These are phyloP conservation scores for Probaryconus sp. DNA, from an alignment of 1,140 invertebrate genomes.

Conservation along the genomic window DNA sequence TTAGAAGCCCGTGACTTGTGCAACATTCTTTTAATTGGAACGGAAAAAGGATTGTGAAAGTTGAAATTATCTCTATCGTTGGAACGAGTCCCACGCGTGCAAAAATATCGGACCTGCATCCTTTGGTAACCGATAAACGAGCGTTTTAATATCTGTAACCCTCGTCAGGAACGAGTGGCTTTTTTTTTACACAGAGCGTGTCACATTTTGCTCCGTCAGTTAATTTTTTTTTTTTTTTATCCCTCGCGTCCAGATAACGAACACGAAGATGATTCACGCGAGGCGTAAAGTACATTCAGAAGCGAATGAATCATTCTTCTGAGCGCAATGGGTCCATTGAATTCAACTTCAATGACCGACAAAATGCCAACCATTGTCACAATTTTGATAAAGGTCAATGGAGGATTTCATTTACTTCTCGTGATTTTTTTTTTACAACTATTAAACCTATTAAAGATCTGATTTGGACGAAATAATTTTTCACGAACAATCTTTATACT, in stretches of 20 bases:
- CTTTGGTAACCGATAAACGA: too few relatives aligned
- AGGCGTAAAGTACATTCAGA: slow-evolving; percentile 4
- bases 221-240: slow-evolving; percentile 5
- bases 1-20: too few relatives aligned
- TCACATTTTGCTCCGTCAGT: slow-evolving; percentile 3
- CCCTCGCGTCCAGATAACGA: slow-evolving; percentile 4
- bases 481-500: too few relatives aligned
- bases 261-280: slow-evolving; percentile 14
- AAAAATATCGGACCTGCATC: too few relatives aligned
- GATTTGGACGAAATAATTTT: too few relatives aligned
- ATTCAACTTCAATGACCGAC: slow-evolving; percentile 22
- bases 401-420: too few relatives aligned
- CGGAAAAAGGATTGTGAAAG: too few relatives aligned
- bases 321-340: slow-evolving; percentile 16
- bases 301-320: slow-evolving; percentile 15
- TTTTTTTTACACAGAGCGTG: too few relatives aligned
- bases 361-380: slow-evolving; percentile 11
- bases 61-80: too few relatives aligned
- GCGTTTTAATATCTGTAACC: too few relatives aligned
- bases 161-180: neutral
- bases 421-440: neutral
- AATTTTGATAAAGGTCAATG: slow-evolving; percentile 13
- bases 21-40: too few relatives aligned
- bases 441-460: slow-evolving; percentile 6
- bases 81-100: too few relatives aligned